Conservation (phyloP, 1,140 invertebrate species). For the Cyphomyrmex costatus region DNA sequence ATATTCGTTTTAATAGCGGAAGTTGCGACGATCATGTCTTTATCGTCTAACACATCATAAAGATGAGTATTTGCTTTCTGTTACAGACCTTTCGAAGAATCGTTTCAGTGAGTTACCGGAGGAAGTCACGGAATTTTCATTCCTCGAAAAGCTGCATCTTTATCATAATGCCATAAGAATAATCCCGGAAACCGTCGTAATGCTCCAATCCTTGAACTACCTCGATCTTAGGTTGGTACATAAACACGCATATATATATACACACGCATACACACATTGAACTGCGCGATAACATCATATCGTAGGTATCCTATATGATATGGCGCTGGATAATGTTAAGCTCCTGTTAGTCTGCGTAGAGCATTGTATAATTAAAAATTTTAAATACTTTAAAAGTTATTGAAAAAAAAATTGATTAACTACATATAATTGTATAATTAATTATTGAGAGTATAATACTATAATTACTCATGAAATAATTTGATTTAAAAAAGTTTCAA, state of each 20-base stretch:
- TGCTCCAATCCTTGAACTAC: slow-evolving; percentile 94
- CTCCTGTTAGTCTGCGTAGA: neutral
- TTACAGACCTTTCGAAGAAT: slow-evolving; percentile 97
- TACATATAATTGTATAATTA: slow-evolving; percentile 3
- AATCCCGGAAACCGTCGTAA: slow-evolving; percentile 93
- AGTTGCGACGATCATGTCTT: neutral
- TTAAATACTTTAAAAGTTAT: neutral
- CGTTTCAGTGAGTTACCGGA: slow-evolving; percentile 95
- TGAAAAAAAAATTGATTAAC: neutral
- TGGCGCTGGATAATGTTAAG: slow-evolving; percentile 4
- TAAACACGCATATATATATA: neutral
- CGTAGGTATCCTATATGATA: slow-evolving; percentile 3
- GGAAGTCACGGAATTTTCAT: slow-evolving; percentile 94
- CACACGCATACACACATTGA: neutral
- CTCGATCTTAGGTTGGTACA: slow-evolving; percentile 92
- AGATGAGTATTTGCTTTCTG: slow-evolving; percentile 76
- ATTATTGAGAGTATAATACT: neutral
- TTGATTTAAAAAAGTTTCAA: neutral
- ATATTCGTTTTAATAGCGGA: neutral
- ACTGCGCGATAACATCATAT: neutral
- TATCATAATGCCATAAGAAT: slow-evolving; percentile 96
- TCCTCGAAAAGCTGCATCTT: slow-evolving; percentile 94
- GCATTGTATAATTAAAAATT: slow-evolving; percentile 20
- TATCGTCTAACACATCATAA: slow-evolving; percentile 26
- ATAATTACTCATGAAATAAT: slow-evolving; percentile 3